Evolutionary conservation across 2,888 invertebrate species (phyloP), one percentile per base, ranked within the genome.

Genomic region (Trisateles emortualis): DNA sequence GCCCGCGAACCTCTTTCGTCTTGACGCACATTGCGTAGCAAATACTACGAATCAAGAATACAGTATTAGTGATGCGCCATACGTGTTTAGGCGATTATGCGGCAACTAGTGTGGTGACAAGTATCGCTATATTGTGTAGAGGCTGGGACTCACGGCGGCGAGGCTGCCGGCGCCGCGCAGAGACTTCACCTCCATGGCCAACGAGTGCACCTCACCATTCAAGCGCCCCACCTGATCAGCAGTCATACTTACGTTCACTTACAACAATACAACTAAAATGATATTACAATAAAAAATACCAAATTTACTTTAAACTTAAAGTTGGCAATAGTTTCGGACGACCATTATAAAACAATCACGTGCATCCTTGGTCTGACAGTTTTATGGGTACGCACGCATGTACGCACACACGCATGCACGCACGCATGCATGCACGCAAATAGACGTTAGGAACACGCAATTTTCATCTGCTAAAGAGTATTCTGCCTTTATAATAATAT

Each of bases 201-300:
- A 90, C 74, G 96, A 94, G 77, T 96, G 96, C 71, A 96, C 95
- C 88, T 97, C 96, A 61, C 95, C 94, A 74, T 95, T 95, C 79
- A 96, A 90, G 56, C 96, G 93, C 90, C 79, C 87, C 90, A 92
- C 91, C 92, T 92, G 81, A 42, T 52, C 64, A 47, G 38, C 38
- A 43, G 36, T 39, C 16, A 45, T 24, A 44, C 43, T 33, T n/a
- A n/a, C n/a, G n/a, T n/a, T 19, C 51, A 40, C 44, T 38, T 32
- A 39, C 38, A 10, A 29, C 45, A 16, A 24, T 35, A 29, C 45
- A 38, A 29, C 36, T 14, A 36, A 32, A 42, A 11, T 9, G 1
- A 11, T 11, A 22, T 5, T 9, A 29, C 41, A 8, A 39, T 22
- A 32, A 24, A 24, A 24, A 24, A 24, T 39, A 43, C 39, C 40